phyloP scores from a whole-genome alignment of 2,113 vertebrate genomes.

The human region GRCh38 chr15:51925001-51925500 shows the following conservation, averaged over 20 bases:
- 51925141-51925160: neutral
- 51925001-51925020: neutral
- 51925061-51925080: neutral
- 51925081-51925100: neutral
- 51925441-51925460: fast-evolving
- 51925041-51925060: neutral
- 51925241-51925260: neutral
- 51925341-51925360: neutral
- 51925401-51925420: too few relatives aligned
- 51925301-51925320: neutral
- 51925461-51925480: neutral
- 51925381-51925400: neutral
- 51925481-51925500: neutral
- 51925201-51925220: neutral
- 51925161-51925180: neutral
- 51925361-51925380: neutral
- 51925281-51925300: neutral
- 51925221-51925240: neutral
- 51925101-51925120: neutral
- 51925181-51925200: neutral
- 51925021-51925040: neutral
- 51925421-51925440: neutral
- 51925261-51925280: neutral
- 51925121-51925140: neutral
- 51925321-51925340: neutral